Evolutionary conservation across 1,140 invertebrate genomes (phyloP).

Genomic region (Procambarus clarkii): DNA sequence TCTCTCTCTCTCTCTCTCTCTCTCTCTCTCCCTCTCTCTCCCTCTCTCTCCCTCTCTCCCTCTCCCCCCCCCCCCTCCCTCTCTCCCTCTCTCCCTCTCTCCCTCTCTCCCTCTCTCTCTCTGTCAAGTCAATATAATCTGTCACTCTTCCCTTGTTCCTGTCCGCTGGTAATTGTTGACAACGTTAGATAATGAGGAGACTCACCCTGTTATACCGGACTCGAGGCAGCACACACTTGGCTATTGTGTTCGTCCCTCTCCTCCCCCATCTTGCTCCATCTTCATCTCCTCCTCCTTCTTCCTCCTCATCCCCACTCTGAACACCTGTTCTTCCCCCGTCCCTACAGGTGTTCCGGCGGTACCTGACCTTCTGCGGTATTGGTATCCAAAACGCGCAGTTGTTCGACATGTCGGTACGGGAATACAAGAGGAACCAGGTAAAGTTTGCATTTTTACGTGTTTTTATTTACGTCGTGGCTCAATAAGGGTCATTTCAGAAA

Average conservation of each 20-base stretch:
- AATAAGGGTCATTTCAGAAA: too few relatives aligned
- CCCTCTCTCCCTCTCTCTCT: neutral
- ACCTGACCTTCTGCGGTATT: constrained; percentile 97
- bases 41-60: neutral
- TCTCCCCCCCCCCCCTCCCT: neutral
- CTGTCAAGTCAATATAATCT: too few relatives aligned
- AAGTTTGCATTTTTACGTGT: too few relatives aligned
- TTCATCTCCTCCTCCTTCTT: neutral
- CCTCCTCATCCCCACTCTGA: neutral
- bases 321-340: neutral
- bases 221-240: too few relatives aligned
- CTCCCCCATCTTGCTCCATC: too few relatives aligned
- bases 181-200: too few relatives aligned
- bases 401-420: constrained; percentile 94
- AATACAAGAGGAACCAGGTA: constrained; percentile 95
- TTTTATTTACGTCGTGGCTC: too few relatives aligned
- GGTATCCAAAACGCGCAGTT: constrained; percentile 97
- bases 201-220: too few relatives aligned
- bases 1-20: neutral
- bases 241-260: neutral
- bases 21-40: neutral
- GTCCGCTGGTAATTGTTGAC: too few relatives aligned
- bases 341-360: constrained; percentile 82
- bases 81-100: neutral
- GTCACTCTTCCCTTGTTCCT: too few relatives aligned